These are phyloP conservation scores for Samia ricini DNA, from an alignment of 1,140 invertebrate species.

Conservation along the genomic window DNA sequence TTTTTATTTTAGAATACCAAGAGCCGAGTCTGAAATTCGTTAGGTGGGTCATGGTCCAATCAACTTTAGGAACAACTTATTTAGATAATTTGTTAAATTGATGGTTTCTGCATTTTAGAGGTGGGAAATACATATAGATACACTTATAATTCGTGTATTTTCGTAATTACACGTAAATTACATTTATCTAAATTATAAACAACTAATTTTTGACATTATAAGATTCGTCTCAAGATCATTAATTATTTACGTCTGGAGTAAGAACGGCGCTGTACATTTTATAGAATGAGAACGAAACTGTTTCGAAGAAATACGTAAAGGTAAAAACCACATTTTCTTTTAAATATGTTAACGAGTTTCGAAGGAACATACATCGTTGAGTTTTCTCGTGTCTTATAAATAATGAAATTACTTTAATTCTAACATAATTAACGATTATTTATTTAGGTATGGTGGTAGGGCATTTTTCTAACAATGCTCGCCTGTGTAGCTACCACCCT, in stretches of 20 bases:
- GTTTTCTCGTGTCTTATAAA: background rate
- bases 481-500: too few species aligned
- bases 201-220: background rate
- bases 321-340: conserved; percentile 10
- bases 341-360: conserved; percentile 9
- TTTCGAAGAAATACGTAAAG: conserved; percentile 6
- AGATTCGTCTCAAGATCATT: background rate
- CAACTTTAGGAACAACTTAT: too few species aligned
- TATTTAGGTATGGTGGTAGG: too few species aligned
- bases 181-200: background rate
- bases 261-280: background rate
- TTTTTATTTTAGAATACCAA: too few species aligned
- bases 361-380: background rate
- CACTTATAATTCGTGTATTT: too few species aligned
- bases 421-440: background rate
- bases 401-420: background rate
- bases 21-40: too few species aligned
- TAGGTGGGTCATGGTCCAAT: too few species aligned
- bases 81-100: too few species aligned
- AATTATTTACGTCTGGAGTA: conserved; percentile 6
- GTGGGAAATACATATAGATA: too few species aligned
- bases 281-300: background rate
- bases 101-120: too few species aligned
- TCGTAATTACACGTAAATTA: too few species aligned
- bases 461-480: too few species aligned